Conservation (phyloP, 2,888 invertebrate genomes). For the Pollenia angustigena region DNA sequence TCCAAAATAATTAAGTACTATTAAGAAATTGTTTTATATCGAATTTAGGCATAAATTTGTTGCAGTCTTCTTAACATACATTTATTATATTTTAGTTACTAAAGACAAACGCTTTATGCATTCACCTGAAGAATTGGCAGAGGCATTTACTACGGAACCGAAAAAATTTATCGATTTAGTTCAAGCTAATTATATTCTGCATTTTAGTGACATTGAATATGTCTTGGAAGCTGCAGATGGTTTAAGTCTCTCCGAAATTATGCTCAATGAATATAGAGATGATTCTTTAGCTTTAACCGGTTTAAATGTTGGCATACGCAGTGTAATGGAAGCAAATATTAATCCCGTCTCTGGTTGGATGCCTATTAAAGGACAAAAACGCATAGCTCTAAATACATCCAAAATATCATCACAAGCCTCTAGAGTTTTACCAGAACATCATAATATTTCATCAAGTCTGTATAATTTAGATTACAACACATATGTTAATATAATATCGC, state of each 20-base stretch:
- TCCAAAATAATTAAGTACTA: no score
- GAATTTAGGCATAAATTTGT: no score
- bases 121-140: constrained; percentile 87
- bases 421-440: constrained; percentile 41
- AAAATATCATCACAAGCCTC: constrained; percentile 12
- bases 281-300: constrained; percentile 84
- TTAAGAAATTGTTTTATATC: no score
- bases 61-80: no score
- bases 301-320: constrained; percentile 87
- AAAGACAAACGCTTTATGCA: constrained; percentile 86
- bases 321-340: constrained; percentile 89
- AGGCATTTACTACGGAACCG: constrained; percentile 88
- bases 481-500: constrained; percentile 50
- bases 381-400: constrained; percentile 49
- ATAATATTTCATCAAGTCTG: constrained; percentile 61
- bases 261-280: constrained; percentile 88
- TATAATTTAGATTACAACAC: constrained; percentile 69
- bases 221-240: constrained; percentile 87
- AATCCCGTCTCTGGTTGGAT: constrained; percentile 90
- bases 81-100: constrained; percentile 78
- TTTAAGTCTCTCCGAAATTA: constrained; percentile 89
- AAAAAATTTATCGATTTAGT: constrained; percentile 88
- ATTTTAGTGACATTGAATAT: constrained; percentile 88
- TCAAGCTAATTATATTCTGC: constrained; percentile 90
- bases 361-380: constrained; percentile 87